Base-by-base conservation (phyloP, 2,888 invertebrate species). In the Mesodorylaimus sp. region DNA sequence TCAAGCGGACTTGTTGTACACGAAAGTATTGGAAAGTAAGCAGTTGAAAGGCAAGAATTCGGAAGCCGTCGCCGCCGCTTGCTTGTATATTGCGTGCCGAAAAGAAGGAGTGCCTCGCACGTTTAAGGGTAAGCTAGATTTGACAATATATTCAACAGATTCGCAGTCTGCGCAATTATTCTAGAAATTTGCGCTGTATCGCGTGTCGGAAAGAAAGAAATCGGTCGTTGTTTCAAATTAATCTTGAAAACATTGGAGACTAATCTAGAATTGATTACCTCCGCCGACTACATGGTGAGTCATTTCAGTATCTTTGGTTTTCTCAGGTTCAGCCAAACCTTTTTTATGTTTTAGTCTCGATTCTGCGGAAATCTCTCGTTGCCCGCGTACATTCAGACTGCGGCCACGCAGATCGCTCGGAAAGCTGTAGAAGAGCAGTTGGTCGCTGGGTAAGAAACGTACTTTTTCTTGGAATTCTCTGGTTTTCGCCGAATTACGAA, bases 21-120 rank as follows among this genome's bases (percentile, higher is more conserved):
- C 97, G 72, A 91, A 97, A 58, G 64, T 67, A 13, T 54, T 65
- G 45, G 64, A 65, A 45, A 58, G 57, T 26, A 62, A 63, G 47
- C 60, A 59, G 5, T 55, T 67, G 7, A 56, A 58, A 26, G 66
- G 93, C 5, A 77, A 93, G 54, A 83, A 89, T 1, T 93, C 91
- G 65, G 95, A 97, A 68, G 95, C 97, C 0, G 95, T 97, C 60
- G 91, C 93, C 0, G 93, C 97, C 0, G 95, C 97, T 0, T 97
- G 95, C 68, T 75, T 99, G 27, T 99, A 97, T 68, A 97, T 99
- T 55, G 95, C 97, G 0, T 99, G 97, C 64, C 75, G 97, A 1
- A 93, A 97, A 63, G 97, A 97, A 69, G 89, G 91, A 3, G 97
- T 97, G 0, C 95, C 97, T 0, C 78, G 97, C 57, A 95, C 97